Evolutionary conservation across 2,888 invertebrate species (phyloP), one percentile per base, ranked within the genome.

Genomic region (Troides oblongomaculatus): DNA sequence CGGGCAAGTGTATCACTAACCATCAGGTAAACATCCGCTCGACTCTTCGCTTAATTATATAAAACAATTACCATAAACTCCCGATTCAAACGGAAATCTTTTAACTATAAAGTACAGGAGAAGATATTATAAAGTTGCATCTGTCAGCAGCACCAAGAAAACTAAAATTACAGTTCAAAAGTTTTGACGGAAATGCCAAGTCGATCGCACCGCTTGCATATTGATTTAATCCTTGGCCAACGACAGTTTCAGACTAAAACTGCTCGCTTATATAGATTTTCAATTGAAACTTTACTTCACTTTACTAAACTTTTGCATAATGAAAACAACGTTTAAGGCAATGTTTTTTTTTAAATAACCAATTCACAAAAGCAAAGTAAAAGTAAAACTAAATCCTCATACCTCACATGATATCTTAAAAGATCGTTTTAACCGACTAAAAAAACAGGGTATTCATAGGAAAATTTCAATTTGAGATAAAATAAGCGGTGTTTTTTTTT

Each of bases 111-210:
- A 18, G 18, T 7, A 10, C 18, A 63, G 56, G 50, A 46, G 43
- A 43, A 50, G 64, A 65, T 69, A 56, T 63, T 60, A 50, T 21
- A 63, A 66, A 66, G 53, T 53, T 56, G 43, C 70, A 63, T 60
- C 70, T 70, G 70, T 63, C 66, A 60, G 70, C 53, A 53, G 39
- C 56, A 63, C 70, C 59, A 53, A 66, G 70, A 70, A 66, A 70
- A 70, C 70, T 70, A 66, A 70, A 70, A 70, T 70, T 66, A 66
- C 63, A 66, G 66, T 66, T 70, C 63, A 66, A 70, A 70, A 70
- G 66, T 70, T 70, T 43, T 60, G 59, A 36, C 66, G 70, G 70
- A 70, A 70, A 70, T 66, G 70, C 62, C 63, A 70, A 70, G 66
- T 66, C 70, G 70, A 70, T 58, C 59, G 58, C 50, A 70, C 66